phyloP scores from a whole-genome alignment of 1,140 invertebrate species.

The Adelges cooleyi region DNA sequence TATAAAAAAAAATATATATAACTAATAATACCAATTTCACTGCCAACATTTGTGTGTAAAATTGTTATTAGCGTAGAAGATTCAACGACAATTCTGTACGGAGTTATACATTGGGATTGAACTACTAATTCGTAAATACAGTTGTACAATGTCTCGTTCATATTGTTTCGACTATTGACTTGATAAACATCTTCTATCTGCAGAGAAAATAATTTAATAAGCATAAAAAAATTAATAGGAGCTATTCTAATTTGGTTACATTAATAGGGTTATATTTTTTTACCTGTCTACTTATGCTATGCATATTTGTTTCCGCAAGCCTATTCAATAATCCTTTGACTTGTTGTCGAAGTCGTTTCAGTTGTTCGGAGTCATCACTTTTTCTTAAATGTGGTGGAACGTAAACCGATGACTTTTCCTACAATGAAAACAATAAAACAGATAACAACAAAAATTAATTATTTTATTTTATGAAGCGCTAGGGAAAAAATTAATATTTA shows the following conservation, averaged over 20 bases:
- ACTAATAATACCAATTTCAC: conserved; percentile 67
- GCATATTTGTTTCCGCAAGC: conserved; percentile 76
- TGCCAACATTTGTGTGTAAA: conserved; percentile 80
- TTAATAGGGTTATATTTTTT: conserved; percentile 32
- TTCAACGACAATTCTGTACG: conserved; percentile 71
- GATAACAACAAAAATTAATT: neutral
- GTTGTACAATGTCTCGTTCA: conserved; percentile 62
- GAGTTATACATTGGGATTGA: conserved; percentile 44
- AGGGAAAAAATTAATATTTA: neutral
- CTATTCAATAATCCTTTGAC: conserved; percentile 82
- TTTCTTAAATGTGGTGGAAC: conserved; percentile 67
- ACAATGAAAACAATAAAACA: neutral
- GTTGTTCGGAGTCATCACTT: conserved; percentile 42
- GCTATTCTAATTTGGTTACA: too few relatives aligned
- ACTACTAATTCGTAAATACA: conserved; percentile 60
- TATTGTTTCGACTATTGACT: conserved; percentile 63
- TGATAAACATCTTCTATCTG: conserved; percentile 63
- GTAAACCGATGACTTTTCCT: conserved; percentile 52
- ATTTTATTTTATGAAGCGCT: neutral
- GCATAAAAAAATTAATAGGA: neutral
- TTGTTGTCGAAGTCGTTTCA: conserved; percentile 56
- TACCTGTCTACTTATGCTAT: conserved; percentile 59
- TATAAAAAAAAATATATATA: too few relatives aligned
- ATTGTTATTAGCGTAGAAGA: conserved; percentile 70
- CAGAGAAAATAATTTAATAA: conserved; percentile 30